Base-by-base conservation (phyloP, 2,888 invertebrate genomes). In the Diplolepis rosae region DNA sequence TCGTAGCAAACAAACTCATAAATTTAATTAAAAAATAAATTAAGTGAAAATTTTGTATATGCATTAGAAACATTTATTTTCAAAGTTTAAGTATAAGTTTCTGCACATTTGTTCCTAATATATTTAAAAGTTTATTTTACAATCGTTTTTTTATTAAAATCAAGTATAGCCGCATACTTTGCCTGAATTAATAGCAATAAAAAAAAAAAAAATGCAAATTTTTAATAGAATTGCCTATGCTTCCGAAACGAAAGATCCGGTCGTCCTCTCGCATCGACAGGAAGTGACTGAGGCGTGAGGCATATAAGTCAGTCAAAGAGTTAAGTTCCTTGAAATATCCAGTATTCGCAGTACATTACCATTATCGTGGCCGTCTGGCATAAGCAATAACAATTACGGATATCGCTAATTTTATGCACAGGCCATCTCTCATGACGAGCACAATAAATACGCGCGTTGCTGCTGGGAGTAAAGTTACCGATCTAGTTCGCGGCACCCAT, bases 311-410 rank as follows among this genome's bases (percentile, higher is more conserved):
- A 50, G 67, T 67, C 67, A 39, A 39, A 50, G 28, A 67, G 70
- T 68, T 71, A 76, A 74, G 75, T 76, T 74, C 74, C 77, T 74
- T 76, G 77, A 77, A 77, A 77, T 77, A 72, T 69, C 73, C 69
- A 71, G 70, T 75, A 75, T 72, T 75, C 69, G 72, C 72, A 70
- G 66, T 69, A 73, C 75, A 77, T 78, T 77, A 77, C 74, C 79
- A 80, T 80, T 79, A 80, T 77, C 78, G 76, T 73, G 73, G 71
- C 73, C 78, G 78, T 76, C 76, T 79, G 79, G 77, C 79, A 80
- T 80, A 81, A 82, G 85, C 84, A 85, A 86, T 85, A 85, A 86
- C 85, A 85, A 85, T 85, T 86, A 80, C 79, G 76, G 77, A 75
- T 76, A 76, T 80, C 76, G 76, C 75, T 79, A 75, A 78, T 79